Conservation (phyloP, 2,113 vertebrate genomes). For the Pitta sordida region DNA sequence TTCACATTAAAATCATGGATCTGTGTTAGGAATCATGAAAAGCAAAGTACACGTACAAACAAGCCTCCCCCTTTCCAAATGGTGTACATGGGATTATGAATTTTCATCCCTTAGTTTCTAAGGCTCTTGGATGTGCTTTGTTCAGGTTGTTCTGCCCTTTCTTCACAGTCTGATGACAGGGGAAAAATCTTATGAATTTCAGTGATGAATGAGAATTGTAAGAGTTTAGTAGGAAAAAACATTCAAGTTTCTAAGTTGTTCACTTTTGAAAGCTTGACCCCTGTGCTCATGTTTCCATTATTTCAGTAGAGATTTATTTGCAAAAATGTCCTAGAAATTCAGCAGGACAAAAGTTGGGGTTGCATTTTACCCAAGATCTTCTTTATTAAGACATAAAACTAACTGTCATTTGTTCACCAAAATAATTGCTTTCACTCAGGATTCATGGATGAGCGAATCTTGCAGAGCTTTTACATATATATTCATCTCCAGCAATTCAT, state of each 20-base stretch:
- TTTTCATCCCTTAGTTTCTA: background rate
- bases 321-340: background rate
- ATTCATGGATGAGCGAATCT: conserved; percentile 32
- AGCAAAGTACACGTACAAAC: background rate
- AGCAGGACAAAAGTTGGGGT: background rate
- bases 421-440: conserved; percentile 40
- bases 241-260: background rate
- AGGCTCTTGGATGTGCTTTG: background rate
- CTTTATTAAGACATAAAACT: background rate
- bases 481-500: conserved; percentile 51
- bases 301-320: background rate
- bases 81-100: background rate
- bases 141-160: background rate
- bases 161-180: background rate
- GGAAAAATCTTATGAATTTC: background rate
- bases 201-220: background rate
- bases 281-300: background rate
- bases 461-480: conserved; percentile 49
- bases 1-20: background rate
- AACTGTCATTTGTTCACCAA: conserved; percentile 3
- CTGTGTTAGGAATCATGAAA: background rate
- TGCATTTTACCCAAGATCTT: background rate
- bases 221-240: background rate
- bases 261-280: background rate
- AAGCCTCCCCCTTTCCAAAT: background rate